Percentiles rank a stretch among this genome's conserved stretches.
These are phyloP conservation scores for Sebastes taczanowskii DNA, from an alignment of 2,797 vertebrate species.

Conservation along the genomic window DNA sequence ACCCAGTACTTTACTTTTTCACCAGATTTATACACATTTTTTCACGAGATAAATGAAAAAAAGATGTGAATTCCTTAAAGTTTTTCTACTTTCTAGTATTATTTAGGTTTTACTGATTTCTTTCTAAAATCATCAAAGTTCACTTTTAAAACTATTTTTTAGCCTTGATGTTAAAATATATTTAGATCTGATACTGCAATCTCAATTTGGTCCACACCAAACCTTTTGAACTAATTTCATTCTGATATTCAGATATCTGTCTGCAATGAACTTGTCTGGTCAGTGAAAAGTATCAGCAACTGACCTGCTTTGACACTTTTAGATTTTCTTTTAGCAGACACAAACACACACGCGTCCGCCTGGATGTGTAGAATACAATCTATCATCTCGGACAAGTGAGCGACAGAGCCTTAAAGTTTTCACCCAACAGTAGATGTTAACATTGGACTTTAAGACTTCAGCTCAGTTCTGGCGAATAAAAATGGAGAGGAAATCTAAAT, in stretches of 20 bases:
- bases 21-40: no score
- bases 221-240: neutral
- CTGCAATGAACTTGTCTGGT: neutral
- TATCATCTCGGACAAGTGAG: neutral
- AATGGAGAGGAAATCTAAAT: neutral
- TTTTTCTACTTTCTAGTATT: no score
- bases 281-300: neutral
- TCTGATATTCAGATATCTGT: neutral
- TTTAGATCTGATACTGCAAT: neutral
- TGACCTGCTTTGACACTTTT: neutral
- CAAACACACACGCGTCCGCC: neutral
- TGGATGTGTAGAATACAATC: neutral
- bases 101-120: no score
- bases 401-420: neutral
- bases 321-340: neutral
- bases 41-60: no score
- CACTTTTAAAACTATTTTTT: no score
- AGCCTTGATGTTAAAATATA: neutral
- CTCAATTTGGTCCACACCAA: accelerated
- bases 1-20: no score
- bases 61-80: no score
- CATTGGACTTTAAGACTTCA: neutral
- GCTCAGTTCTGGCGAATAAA: neutral
- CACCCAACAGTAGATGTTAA: neutral
- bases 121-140: no score